Base-by-base conservation (phyloP, 2,888 invertebrate genomes). In the Bhutanitis thaidina region DNA sequence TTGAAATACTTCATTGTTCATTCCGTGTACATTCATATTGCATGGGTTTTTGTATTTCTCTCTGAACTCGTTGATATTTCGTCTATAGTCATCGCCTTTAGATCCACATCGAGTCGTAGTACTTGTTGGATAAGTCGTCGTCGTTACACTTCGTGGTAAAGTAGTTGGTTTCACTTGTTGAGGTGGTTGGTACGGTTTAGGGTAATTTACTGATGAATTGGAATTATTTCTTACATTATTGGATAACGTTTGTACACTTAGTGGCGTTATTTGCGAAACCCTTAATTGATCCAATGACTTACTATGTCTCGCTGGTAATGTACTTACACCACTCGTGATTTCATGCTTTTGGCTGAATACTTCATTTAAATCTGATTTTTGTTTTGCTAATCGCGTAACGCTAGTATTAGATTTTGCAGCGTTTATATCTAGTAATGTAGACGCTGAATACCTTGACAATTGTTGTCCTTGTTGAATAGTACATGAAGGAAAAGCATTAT, bases 201-300 rank as follows among this genome's bases (percentile, higher is more conserved):
- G 90, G 81, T 77, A 91, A 77, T 71, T 90, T 59, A 89, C 80
- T 43, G 88, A 84, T 15, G 77, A 67, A 57, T 87, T 87, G 3
- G 89, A 87, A 61, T 66, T 74, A 63, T 84, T 88, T 64, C 76
- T 77, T 1, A 73, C 55, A 55, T 74, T 78, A 59, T 87, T 88
- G 7, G 75, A 63, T 46, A 86, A 62, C 25, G 74, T 75, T 67
- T 81, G 78, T 47, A 77, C 64, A 58, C 69, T 82, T 8, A 79
- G 61, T 10, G 84, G 79, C 27, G 76, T 66, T 71, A 84, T 76
- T 70, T 89, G 82, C 37, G 90, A 88, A 7, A 93, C 88, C 61
- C 94, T 92, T 40, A 96, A 77, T 62, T 96, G 95, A 76, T 96
- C 96, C 57, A 96, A 77, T 1, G 95, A 95, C 73, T 95, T 95